Percentiles rank a stretch among this genome's conserved stretches.
phyloP scores from a whole-genome alignment of 2,797 vertebrate species.

The Craterocephalus amniculus region DNA sequence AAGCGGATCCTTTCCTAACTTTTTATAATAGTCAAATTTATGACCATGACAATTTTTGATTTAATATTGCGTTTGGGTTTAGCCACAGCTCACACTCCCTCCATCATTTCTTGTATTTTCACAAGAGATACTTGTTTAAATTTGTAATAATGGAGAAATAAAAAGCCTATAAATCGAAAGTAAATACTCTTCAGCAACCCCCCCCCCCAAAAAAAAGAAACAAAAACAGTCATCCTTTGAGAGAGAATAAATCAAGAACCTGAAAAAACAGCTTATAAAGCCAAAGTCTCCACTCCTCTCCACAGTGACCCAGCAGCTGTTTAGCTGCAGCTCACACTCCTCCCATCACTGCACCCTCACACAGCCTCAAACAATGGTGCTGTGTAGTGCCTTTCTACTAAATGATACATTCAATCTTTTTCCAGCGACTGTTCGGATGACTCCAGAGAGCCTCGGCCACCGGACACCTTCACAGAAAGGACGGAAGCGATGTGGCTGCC shows the following conservation, averaged over 20 bases:
- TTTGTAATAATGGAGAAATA: constrained; percentile 1
- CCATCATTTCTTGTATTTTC: not conserved
- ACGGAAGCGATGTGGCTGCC: not conserved
- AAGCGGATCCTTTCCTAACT: not conserved
- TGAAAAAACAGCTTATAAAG: constrained; percentile 18
- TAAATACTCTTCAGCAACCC: constrained; percentile 15
- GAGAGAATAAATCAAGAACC: constrained; percentile 20
- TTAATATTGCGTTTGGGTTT: not conserved
- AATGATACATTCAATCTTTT: constrained; percentile 34
- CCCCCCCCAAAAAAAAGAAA: not conserved
- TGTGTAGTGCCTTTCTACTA: constrained; percentile 58
- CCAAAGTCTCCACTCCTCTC: constrained; percentile 48
- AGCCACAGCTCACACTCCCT: not conserved
- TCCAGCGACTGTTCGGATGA: constrained; percentile 20
- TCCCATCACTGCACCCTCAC: constrained; percentile 65
- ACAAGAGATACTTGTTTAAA: not conserved
- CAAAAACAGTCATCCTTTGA: constrained; percentile 13
- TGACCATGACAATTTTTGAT: too few species aligned
- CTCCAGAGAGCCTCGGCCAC: constrained; percentile 11
- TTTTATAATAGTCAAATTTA: too few species aligned
- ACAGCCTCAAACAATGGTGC: constrained; percentile 66
- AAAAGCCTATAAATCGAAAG: not conserved
- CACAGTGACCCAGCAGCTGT: constrained; percentile 62
- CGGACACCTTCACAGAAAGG: constrained; percentile 10
- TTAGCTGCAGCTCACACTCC: constrained; percentile 58